A percentile compares a stretch with the other conserved stretches of the same genome.
phyloP scores from a whole-genome alignment of 53 echinoderm and acorn worm species.

The Holothuria scabra region DNA sequence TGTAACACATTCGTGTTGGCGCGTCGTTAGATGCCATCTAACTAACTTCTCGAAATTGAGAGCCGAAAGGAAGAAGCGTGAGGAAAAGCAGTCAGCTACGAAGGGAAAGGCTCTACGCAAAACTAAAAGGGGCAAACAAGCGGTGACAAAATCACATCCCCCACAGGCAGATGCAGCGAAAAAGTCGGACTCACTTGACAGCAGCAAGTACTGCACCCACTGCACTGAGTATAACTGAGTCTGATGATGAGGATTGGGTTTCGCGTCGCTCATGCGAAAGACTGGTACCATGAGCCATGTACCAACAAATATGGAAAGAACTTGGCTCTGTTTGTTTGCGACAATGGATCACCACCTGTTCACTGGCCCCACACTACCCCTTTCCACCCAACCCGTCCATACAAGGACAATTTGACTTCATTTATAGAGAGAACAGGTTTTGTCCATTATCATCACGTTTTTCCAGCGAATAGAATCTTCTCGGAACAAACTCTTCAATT shows the following conservation, averaged over 20 bases:
- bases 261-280: constrained; percentile 45
- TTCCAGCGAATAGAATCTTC: too few species aligned
- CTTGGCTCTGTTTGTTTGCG: constrained; percentile 18
- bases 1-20: too few species aligned
- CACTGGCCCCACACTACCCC: not conserved
- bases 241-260: constrained; percentile 52
- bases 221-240: constrained; percentile 39
- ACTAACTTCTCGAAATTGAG: too few species aligned
- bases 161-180: not conserved
- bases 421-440: not conserved
- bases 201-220: constrained; percentile 1
- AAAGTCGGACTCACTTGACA: constrained; percentile 4
- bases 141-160: constrained; percentile 25
- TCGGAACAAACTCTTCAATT: too few species aligned
- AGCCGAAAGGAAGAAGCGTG: too few species aligned
- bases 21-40: too few species aligned
- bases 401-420: constrained; percentile 16
- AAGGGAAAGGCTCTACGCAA: constrained; percentile 40
- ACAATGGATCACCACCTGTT: constrained; percentile 11
- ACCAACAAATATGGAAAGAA: constrained; percentile 34
- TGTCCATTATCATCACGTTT: not conserved
- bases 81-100: too few species aligned
- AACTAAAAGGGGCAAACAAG: constrained; percentile 5
- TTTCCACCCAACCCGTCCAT: not conserved
- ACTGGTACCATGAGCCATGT: constrained; percentile 64